Percentiles rank a stretch among this genome's conserved stretches.
Conservation (phyloP, 2,797 vertebrate species). For the Rhinichthys osculus region DNA sequence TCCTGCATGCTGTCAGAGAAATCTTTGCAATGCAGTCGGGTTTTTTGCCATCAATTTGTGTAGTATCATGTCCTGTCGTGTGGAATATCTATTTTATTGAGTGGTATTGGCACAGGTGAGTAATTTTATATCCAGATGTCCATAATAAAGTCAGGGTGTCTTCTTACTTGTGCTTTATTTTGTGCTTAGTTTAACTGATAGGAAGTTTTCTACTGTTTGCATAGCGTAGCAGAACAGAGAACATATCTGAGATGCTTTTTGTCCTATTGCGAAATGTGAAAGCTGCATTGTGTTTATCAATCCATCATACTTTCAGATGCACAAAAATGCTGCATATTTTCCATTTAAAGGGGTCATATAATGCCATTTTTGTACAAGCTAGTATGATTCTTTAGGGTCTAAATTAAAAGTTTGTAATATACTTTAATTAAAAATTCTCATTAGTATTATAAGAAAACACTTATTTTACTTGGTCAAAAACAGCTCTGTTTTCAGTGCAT, state of each 20-base stretch:
- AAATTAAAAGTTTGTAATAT: too few relatives aligned
- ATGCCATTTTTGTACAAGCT: too few relatives aligned
- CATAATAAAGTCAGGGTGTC: conserved; percentile 84
- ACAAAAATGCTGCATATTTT: conserved; percentile 34
- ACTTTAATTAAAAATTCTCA: too few relatives aligned
- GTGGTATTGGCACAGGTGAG: conserved; percentile 83
- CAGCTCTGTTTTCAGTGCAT: too few relatives aligned
- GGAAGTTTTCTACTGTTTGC: conserved; percentile 50
- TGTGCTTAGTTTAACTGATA: conserved; percentile 70
- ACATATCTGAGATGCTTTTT: background rate
- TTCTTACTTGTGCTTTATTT: conserved; percentile 80
- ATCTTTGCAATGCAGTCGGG: conserved; percentile 83
- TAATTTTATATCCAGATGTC: conserved; percentile 86
- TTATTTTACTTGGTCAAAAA: too few relatives aligned
- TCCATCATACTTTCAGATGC: background rate
- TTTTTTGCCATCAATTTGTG: conserved; percentile 81
- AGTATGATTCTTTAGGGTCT: too few relatives aligned
- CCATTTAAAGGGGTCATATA: background rate
- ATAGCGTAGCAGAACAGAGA: conserved; percentile 66
- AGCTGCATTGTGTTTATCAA: background rate
- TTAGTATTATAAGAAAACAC: too few relatives aligned
- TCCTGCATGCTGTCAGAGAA: conserved; percentile 79
- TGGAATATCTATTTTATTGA: conserved; percentile 78
- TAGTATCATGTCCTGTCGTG: conserved; percentile 78
- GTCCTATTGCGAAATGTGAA: background rate